These are phyloP conservation scores for Heliconius erato DNA, from an alignment of 2,888 invertebrate genomes.

Conservation along the genomic window DNA sequence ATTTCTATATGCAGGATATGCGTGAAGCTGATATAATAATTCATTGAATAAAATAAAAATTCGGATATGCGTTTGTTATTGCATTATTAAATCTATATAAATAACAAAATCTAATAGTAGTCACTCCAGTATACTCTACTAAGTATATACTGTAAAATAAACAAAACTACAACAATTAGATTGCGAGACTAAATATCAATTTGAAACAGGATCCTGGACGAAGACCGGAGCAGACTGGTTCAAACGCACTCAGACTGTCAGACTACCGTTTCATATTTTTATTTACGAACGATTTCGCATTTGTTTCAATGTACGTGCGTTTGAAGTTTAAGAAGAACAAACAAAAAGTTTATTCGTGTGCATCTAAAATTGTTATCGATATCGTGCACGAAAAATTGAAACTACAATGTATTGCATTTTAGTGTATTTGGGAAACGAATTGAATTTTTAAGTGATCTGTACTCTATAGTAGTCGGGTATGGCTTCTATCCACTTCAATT, in stretches of 20 bases:
- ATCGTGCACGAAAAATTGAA: not conserved
- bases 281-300: slow-evolving; percentile 16
- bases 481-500: slow-evolving; percentile 30
- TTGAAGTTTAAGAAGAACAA: not conserved
- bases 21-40: not conserved
- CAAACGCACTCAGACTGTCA: slow-evolving; percentile 18
- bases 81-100: too few species aligned
- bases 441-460: slow-evolving; percentile 24
- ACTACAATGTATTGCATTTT: slow-evolving; percentile 14
- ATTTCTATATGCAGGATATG: too few species aligned
- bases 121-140: too few species aligned
- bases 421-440: slow-evolving; percentile 23
- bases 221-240: slow-evolving; percentile 28
- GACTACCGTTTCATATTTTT: slow-evolving; percentile 29
- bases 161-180: slow-evolving; percentile 23
- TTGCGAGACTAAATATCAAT: slow-evolving; percentile 41
- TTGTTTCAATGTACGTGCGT: slow-evolving; percentile 4
- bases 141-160: slow-evolving; percentile 17
- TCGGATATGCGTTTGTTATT: too few species aligned
- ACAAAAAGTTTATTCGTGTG: not conserved
- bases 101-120: too few species aligned
- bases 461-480: slow-evolving; percentile 17
- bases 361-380: not conserved
- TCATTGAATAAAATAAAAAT: not conserved
- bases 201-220: slow-evolving; percentile 25